These are phyloP conservation scores for Diadema setosum DNA, from an alignment of 35 echinoderm and acorn worm species.

Conservation along the genomic window DNA sequence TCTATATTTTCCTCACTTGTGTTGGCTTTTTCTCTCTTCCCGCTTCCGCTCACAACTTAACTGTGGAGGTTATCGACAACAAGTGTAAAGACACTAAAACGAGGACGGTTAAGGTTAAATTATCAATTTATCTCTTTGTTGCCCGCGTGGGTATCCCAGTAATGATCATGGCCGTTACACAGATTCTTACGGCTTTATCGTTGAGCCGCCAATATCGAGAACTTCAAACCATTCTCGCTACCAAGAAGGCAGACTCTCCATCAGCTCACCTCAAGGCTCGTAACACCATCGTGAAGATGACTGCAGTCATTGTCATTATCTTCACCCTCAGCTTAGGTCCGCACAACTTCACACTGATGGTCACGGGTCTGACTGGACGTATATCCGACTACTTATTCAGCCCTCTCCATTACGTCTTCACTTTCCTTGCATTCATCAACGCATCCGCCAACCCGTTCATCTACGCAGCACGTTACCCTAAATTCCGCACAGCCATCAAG, in stretches of 20 bases:
- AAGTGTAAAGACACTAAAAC: not conserved
- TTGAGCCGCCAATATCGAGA: not conserved
- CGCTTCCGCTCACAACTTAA: not conserved
- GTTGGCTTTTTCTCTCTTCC: not conserved
- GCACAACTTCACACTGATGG: not conserved
- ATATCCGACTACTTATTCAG: not conserved
- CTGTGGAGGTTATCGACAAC: not conserved
- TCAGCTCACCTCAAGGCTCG: not conserved
- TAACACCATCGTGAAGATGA: not conserved
- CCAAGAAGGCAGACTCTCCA: not conserved
- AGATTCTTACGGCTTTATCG: not conserved
- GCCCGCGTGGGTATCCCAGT: not conserved
- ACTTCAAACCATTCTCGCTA: not conserved
- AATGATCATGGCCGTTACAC: not conserved
- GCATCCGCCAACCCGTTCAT: not conserved
- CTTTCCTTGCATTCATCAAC: not conserved
- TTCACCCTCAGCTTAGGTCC: not conserved
- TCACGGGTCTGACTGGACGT: not conserved
- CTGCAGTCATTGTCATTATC: not conserved
- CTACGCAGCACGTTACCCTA: not conserved
- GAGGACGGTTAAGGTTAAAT: not conserved
- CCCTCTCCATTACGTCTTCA: not conserved
- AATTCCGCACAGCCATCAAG: not conserved
- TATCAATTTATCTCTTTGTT: not conserved
- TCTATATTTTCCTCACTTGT: not conserved